Evolutionary conservation across 2,888 invertebrate genomes (phyloP).

Genomic region (Tenthredo livida): DNA sequence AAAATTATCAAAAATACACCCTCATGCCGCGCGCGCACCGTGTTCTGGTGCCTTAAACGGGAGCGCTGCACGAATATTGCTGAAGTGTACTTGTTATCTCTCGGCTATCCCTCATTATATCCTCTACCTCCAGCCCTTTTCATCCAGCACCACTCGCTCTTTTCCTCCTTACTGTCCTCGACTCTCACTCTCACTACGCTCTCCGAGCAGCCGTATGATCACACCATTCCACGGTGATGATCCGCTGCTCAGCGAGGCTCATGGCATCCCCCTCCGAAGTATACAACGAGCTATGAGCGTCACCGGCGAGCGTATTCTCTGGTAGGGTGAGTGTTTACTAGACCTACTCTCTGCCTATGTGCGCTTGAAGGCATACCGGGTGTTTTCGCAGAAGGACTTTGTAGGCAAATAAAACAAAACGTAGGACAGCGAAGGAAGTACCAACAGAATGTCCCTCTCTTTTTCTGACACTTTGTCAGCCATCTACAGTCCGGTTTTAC

Average conservation of each 20-base stretch:
- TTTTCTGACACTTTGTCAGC: neutral
- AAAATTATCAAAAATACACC: too few relatives aligned
- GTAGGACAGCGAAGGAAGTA: neutral
- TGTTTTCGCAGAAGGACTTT: neutral
- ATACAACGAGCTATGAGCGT: slow-evolving; percentile 30
- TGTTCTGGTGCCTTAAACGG: neutral
- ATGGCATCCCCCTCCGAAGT: slow-evolving; percentile 46
- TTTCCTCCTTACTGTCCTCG: slow-evolving; percentile 42
- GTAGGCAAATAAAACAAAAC: neutral
- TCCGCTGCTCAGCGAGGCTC: slow-evolving; percentile 69
- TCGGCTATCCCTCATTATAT: slow-evolving; percentile 53
- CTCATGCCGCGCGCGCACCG: too few relatives aligned
- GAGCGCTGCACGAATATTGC: slow-evolving; percentile 57
- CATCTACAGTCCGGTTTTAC: neutral
- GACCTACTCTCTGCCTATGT: neutral
- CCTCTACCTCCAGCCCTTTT: slow-evolving; percentile 56
- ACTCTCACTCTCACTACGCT: slow-evolving; percentile 55
- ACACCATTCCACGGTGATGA: slow-evolving; percentile 72
- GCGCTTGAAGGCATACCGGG: neutral
- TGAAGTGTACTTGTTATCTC: slow-evolving; percentile 65
- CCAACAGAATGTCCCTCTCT: neutral
- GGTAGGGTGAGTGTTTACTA: slow-evolving; percentile 11
- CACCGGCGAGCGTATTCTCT: slow-evolving; percentile 23
- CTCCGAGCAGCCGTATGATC: slow-evolving; percentile 69
- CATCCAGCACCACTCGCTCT: slow-evolving; percentile 56